These are phyloP conservation scores for Trididemnum nubilum DNA, from an alignment of 23 tunicate species.

Conservation along the genomic window DNA sequence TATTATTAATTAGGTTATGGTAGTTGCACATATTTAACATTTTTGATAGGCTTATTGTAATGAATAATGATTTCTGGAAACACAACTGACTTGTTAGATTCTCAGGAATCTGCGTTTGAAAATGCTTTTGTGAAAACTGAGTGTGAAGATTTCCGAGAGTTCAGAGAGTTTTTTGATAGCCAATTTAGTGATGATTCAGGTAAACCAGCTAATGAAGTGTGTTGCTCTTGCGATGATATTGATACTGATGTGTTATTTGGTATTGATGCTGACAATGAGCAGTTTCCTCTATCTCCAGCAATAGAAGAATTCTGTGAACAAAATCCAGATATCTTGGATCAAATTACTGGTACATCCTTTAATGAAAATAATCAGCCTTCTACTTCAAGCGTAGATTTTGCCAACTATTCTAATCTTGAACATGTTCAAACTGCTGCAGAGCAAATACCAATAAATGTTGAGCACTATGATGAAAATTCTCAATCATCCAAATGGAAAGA, in stretches of 20 bases:
- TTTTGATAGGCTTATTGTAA: neutral
- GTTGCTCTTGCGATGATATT: too few species aligned
- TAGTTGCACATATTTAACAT: too few species aligned
- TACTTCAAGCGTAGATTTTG: neutral
- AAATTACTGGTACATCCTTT: neutral
- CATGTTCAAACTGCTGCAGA: too few species aligned
- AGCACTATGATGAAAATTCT: neutral
- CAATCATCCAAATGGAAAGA: too few species aligned
- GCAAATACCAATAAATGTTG: neutral
- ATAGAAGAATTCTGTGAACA: neutral
- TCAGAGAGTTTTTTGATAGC: neutral
- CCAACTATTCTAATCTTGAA: neutral
- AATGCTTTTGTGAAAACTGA: neutral
- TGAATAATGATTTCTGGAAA: conserved; percentile 19
- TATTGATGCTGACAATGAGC: neutral
- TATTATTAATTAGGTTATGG: too few species aligned
- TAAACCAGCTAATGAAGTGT: neutral
- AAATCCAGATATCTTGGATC: neutral
- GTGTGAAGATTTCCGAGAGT: too few species aligned
- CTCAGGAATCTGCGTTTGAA: neutral
- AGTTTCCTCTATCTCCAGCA: neutral
- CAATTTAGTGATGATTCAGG: conserved; percentile 2
- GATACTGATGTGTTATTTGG: neutral
- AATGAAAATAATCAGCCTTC: neutral
- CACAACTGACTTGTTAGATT: neutral